phyloP scores from a whole-genome alignment of 2,113 vertebrate species.

The Misgurnus anguillicaudatus region DNA sequence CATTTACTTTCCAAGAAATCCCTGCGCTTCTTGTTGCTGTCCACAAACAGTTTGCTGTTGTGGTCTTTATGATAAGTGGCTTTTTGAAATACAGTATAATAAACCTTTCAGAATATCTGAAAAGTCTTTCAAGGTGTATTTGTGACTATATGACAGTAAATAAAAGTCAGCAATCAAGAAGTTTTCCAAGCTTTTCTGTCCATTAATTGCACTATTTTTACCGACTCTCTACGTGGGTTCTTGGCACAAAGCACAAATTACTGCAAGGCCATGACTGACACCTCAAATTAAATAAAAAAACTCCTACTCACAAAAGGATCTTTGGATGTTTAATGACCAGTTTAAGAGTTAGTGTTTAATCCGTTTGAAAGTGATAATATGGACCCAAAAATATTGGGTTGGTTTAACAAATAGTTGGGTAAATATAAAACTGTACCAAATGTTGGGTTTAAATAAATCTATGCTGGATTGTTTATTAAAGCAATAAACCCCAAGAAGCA shows the following conservation, averaged over 20 bases:
- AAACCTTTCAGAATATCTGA: neutral
- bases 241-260: conserved; percentile 6
- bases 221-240: neutral
- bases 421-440: no score
- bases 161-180: neutral
- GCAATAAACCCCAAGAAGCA: no score
- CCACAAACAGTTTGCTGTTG: no score
- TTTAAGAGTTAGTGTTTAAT: conserved; percentile 14
- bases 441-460: no score
- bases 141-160: neutral
- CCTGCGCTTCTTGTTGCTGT: no score
- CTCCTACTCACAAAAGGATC: neutral
- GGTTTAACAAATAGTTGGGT: no score
- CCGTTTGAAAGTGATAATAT: no score
- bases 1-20: no score
- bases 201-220: neutral
- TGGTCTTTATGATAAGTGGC: no score
- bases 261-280: conserved; percentile 16
- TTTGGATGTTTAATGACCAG: conserved; percentile 11
- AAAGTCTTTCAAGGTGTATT: neutral
- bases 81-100: no score
- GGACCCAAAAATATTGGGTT: no score
- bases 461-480: no score
- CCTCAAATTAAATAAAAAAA: neutral
- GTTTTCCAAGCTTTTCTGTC: neutral